These are phyloP conservation scores for Emys orbicularis DNA, from an alignment of 2,797 vertebrate species.

Conservation along the genomic window DNA sequence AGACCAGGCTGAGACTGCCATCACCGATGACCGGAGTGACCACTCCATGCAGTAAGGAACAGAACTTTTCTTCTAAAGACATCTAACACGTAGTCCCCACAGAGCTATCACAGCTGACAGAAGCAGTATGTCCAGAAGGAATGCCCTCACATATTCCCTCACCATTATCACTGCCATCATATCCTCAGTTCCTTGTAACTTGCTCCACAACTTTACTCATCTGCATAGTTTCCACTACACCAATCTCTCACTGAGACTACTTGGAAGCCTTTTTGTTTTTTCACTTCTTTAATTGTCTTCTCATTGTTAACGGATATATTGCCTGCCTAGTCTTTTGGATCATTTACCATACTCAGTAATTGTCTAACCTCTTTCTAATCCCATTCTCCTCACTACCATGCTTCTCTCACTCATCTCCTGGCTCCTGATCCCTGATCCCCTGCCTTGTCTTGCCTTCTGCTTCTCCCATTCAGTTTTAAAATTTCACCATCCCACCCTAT, in stretches of 20 bases:
- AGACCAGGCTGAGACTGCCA: not conserved
- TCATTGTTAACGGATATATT: not conserved
- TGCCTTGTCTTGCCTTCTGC: not conserved
- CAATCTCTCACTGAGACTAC: not conserved
- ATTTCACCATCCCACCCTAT: not conserved
- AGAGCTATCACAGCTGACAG: not conserved
- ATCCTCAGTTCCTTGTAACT: not conserved
- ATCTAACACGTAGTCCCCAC: not conserved
- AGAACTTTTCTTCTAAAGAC: not conserved
- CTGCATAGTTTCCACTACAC: not conserved
- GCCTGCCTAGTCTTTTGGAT: not conserved
- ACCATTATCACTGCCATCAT: not conserved
- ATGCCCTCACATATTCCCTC: not conserved
- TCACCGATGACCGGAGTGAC: not conserved
- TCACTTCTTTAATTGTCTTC: not conserved
- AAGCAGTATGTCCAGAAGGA: not conserved
- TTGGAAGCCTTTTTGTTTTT: not conserved
- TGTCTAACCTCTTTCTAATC: not conserved
- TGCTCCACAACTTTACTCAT: not conserved
- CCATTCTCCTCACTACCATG: not conserved
- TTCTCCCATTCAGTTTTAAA: not conserved
- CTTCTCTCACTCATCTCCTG: not conserved
- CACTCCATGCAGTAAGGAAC: not conserved
- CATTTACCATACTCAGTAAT: not conserved
- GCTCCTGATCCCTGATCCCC: not conserved